Base-by-base conservation (phyloP, 2,888 invertebrate species). In the Tachystola acroxantha region DNA sequence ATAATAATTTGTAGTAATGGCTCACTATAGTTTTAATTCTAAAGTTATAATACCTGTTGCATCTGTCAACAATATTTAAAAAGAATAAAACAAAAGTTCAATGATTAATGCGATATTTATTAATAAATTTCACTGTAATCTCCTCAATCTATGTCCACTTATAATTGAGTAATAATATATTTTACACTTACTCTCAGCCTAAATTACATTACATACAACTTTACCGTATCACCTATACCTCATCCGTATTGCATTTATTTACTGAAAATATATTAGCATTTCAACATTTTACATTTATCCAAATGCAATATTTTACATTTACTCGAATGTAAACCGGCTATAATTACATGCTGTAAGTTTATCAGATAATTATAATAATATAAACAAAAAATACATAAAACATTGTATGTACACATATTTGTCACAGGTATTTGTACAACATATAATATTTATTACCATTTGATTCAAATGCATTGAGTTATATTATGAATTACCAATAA, bases 91-190 rank as follows among this genome's bases (percentile, higher is more conserved):
- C 10, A 28, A 38, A 35, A 36, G 16, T 6, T 39, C 4, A 78
- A 71, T 81, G 80, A 75, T 78, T 84, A 85, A 84, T 86, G 79
- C 79, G 74, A 76, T 84, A 82, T 86, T 86, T 86, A 86, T 84
- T 85, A 77, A 75, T 82, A 79, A 82, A 75, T 79, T 84, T 85
- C 84, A 84, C 79, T 80, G 81, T 82, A 72, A 76, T 81, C 71
- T 79, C 66, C 71, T 77, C 82, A 74, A 72, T 77, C 81, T 82
- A 80, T 82, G 76, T 75, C 73, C 76, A 74, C 80, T 82, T 84
- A 81, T 53, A 67, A 62, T 64, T 57, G 60, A 78, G 63, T 74
- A 84, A 85, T 86, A 84, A 81, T 82, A 82, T 85, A 85, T 80
- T 77, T 77, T 82, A 85, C 80, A 81, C 68, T 76, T 80, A 52